Conservation (phyloP, 2,113 vertebrate genomes). For the Terrapene triunguis region DNA sequence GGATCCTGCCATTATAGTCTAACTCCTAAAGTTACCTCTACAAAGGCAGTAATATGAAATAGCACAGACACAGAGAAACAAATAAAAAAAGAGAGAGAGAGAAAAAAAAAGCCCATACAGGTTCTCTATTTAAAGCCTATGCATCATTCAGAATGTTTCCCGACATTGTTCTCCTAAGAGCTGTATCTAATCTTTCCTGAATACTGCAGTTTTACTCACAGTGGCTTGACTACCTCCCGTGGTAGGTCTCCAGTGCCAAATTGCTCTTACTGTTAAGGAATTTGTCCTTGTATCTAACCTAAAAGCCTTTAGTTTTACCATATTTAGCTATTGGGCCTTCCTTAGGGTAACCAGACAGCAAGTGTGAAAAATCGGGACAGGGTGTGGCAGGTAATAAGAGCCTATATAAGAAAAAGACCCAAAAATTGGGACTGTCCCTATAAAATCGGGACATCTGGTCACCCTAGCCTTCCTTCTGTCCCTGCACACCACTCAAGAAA, state of each 20-base stretch:
- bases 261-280: not conserved
- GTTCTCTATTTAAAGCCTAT: conserved; percentile 10
- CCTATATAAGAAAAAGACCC: too few species aligned
- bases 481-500: not conserved
- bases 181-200: conserved; percentile 15
- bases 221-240: not conserved
- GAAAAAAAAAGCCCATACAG: not conserved
- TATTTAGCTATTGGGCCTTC: not conserved
- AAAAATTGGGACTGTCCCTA: too few species aligned
- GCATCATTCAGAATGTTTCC: not conserved
- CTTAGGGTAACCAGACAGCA: too few species aligned
- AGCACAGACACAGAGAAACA: not conserved
- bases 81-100: not conserved
- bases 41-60: not conserved
- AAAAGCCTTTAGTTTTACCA: not conserved
- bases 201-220: not conserved
- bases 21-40: not conserved
- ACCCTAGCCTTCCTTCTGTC: not conserved
- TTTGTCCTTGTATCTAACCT: not conserved
- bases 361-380: too few species aligned
- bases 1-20: not conserved
- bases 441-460: too few species aligned
- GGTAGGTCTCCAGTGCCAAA: not conserved
- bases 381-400: too few species aligned
- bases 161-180: not conserved